These are phyloP conservation scores for Anaspis maculata DNA, from an alignment of 2,888 invertebrate species.

Conservation along the genomic window DNA sequence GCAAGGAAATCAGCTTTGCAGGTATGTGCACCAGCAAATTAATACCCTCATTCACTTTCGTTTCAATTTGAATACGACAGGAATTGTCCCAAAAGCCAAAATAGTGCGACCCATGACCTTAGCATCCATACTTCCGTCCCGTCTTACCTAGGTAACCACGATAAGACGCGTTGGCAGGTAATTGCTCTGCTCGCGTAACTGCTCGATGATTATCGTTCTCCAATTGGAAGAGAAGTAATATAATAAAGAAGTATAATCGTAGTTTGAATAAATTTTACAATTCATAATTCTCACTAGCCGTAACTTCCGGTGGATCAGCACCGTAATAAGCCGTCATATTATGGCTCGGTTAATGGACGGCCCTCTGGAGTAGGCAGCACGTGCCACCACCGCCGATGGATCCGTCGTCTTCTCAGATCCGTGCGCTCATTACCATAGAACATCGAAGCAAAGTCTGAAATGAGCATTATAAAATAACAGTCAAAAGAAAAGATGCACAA, in stretches of 20 bases:
- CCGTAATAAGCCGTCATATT: constrained; percentile 8
- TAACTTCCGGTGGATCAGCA: constrained; percentile 27
- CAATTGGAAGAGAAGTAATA: constrained; percentile 2
- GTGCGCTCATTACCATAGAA: neutral
- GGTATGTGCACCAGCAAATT: constrained; percentile 42
- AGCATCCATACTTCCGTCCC: no score
- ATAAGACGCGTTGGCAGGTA: no score
- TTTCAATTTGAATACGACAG: constrained; percentile 8
- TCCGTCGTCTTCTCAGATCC: no score
- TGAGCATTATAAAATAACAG: no score
- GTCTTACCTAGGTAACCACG: no score
- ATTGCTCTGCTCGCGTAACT: no score
- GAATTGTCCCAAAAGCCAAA: no score
- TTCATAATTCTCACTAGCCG: constrained; percentile 34
- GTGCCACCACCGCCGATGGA: neutral
- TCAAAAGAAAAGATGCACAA: no score
- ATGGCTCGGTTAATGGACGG: constrained; percentile 2
- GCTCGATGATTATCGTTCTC: constrained; percentile 4
- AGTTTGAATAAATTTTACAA: constrained; percentile 35
- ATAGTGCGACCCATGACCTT: no score
- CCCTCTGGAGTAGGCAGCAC: neutral
- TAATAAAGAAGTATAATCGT: constrained; percentile 24
- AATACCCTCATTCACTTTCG: neutral
- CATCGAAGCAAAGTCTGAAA: no score
- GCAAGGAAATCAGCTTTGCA: constrained; percentile 75